Percentiles rank a stretch among this genome's conserved stretches.
Evolutionary conservation across 2,888 invertebrate species (phyloP).

Genomic region (Lucinisca nassula): DNA sequence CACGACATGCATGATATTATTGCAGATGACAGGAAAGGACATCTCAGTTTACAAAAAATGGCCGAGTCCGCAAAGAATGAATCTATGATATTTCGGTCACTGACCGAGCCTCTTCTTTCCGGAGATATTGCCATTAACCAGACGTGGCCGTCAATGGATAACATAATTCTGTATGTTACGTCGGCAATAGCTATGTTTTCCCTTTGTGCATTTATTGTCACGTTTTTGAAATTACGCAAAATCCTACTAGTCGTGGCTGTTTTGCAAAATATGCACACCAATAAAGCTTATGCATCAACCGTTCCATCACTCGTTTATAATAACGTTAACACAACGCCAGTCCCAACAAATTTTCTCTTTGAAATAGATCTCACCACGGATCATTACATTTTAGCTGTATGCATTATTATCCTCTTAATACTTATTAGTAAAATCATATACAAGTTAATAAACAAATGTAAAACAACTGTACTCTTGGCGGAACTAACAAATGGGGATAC

Average conservation of each 20-base stretch:
- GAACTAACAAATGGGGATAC: not conserved
- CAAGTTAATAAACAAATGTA: not conserved
- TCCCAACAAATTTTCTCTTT: not conserved
- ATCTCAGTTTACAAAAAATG: slow-evolving; percentile 37
- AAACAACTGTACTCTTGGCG: not conserved
- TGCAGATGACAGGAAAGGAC: slow-evolving; percentile 22
- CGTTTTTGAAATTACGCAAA: slow-evolving; percentile 3
- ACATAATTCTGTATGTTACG: slow-evolving; percentile 16
- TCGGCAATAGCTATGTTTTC: not conserved
- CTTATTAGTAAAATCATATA: not conserved
- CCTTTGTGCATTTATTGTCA: not conserved
- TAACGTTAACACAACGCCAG: not conserved
- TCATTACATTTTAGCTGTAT: not conserved
- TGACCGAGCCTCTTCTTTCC: slow-evolving; percentile 24
- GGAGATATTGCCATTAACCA: slow-evolving; percentile 7
- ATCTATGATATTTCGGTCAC: slow-evolving; percentile 22
- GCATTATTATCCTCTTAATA: not conserved
- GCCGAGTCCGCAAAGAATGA: slow-evolving; percentile 26
- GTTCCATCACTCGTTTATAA: not conserved
- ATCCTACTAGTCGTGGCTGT: not conserved
- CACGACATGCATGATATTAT: slow-evolving; percentile 1
- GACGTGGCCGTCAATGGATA: slow-evolving; percentile 21
- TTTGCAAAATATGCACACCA: not conserved
- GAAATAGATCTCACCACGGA: not conserved
- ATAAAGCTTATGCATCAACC: not conserved